Percentiles rank a stretch among this genome's conserved stretches.
phyloP scores from a whole-genome alignment of 2,797 vertebrate species.

The Silurus aristotelis region DNA sequence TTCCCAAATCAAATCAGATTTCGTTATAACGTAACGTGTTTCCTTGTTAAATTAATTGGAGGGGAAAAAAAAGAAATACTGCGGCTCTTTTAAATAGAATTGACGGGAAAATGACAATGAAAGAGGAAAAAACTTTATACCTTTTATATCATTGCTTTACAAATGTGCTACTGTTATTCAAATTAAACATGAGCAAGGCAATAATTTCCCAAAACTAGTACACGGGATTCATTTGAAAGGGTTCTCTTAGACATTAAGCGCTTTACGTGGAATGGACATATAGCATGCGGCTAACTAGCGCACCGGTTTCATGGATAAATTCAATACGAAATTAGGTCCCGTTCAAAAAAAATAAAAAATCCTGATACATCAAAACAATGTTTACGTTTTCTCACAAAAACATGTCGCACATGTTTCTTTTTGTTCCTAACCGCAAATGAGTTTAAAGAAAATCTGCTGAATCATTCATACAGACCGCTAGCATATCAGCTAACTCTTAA shows the following conservation, averaged over 20 bases:
- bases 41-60: background rate
- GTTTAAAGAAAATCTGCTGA: constrained; percentile 56
- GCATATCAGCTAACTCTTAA: background rate
- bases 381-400: background rate
- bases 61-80: background rate
- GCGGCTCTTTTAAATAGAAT: too few relatives aligned
- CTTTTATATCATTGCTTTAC: background rate
- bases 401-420: background rate
- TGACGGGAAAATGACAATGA: too few relatives aligned
- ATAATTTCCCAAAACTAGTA: background rate
- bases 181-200: background rate
- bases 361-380: background rate
- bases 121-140: background rate
- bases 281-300: background rate
- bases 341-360: background rate
- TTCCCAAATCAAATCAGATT: background rate
- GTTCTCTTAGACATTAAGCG: background rate
- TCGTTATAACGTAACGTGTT: background rate
- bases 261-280: background rate
- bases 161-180: background rate
- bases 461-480: constrained; percentile 56
- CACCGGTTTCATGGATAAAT: background rate
- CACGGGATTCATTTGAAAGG: background rate
- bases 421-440: background rate
- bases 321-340: too few relatives aligned